Percentiles rank a stretch among this genome's conserved stretches.
Conservation (phyloP, 1,140 invertebrate species). For the Trichonephila clavipes region DNA sequence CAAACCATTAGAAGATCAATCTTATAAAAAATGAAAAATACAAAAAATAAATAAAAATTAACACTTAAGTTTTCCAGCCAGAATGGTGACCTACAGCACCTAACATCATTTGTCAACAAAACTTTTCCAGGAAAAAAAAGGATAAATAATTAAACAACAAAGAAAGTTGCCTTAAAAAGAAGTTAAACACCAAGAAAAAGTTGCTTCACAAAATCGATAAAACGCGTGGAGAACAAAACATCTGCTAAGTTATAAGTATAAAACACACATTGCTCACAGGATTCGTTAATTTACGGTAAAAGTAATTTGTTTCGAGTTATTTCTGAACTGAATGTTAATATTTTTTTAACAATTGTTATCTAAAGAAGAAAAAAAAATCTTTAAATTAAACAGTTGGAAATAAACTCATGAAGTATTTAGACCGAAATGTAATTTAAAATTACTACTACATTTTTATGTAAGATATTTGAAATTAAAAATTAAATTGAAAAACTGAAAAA, state of each 20-base stretch:
- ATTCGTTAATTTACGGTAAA: constrained; percentile 59
- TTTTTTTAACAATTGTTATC: too few relatives aligned
- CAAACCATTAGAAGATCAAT: constrained; percentile 56
- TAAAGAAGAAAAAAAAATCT: too few relatives aligned
- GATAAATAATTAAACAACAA: constrained; percentile 29
- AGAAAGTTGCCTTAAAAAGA: constrained; percentile 47
- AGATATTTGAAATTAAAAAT: too few relatives aligned
- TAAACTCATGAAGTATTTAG: too few relatives aligned
- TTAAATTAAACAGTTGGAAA: too few relatives aligned
- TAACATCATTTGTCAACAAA: constrained; percentile 64
- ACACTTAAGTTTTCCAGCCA: constrained; percentile 15
- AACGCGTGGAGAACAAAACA: constrained; percentile 31
- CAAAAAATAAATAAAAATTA: constrained; percentile 44
- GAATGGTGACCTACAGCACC: constrained; percentile 48
- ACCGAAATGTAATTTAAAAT: too few relatives aligned
- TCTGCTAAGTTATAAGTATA: constrained; percentile 18
- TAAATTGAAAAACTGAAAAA: too few relatives aligned
- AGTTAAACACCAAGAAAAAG: constrained; percentile 4
- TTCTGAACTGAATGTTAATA: too few relatives aligned
- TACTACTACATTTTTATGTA: too few relatives aligned
- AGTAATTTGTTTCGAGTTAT: constrained; percentile 2
- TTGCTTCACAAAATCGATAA: constrained; percentile 49
- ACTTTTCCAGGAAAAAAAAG: neutral
- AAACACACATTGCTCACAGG: neutral
- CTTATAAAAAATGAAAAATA: constrained; percentile 8